Conservation (phyloP, 92 coral and sea anemone genomes). For the Hydrozoanthus gracilis region DNA sequence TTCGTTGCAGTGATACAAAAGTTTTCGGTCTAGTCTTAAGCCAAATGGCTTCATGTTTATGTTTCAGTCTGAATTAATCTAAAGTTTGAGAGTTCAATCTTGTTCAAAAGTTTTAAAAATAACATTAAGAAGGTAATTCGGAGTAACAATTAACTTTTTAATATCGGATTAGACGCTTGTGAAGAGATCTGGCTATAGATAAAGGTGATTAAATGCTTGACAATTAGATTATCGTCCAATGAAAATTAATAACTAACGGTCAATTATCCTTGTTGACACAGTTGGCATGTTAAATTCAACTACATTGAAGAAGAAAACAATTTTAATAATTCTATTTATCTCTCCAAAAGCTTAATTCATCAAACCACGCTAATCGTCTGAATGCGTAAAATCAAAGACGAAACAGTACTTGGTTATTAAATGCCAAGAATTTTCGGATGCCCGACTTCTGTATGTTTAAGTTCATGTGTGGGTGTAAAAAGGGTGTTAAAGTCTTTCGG, state of each 20-base stretch:
- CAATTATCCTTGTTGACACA: slow-evolving; percentile 65
- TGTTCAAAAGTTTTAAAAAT: background rate
- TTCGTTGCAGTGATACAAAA: slow-evolving; percentile 41
- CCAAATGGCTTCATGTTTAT: slow-evolving; percentile 58
- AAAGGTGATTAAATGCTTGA: slow-evolving; percentile 69
- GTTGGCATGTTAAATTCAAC: slow-evolving; percentile 17
- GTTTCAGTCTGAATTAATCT: slow-evolving; percentile 37
- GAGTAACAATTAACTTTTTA: slow-evolving; percentile 68
- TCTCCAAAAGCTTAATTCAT: background rate
- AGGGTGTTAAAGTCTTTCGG: slow-evolving; percentile 29
- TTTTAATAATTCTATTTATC: background rate
- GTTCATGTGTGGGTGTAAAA: background rate
- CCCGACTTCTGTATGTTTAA: background rate
- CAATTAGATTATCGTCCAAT: slow-evolving; percentile 74
- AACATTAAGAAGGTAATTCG: slow-evolving; percentile 50
- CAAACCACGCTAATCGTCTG: too few relatives aligned
- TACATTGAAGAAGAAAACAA: background rate
- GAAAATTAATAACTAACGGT: slow-evolving; percentile 59
- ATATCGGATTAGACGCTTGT: slow-evolving; percentile 56
- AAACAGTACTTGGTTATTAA: background rate
- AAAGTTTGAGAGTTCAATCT: slow-evolving; percentile 35
- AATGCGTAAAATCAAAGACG: background rate
- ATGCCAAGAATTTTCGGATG: background rate
- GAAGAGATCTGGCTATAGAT: slow-evolving; percentile 63
- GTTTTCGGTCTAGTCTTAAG: background rate